Base-by-base conservation (phyloP, 2,888 invertebrate genomes). In the Agrilus biguttatus region DNA sequence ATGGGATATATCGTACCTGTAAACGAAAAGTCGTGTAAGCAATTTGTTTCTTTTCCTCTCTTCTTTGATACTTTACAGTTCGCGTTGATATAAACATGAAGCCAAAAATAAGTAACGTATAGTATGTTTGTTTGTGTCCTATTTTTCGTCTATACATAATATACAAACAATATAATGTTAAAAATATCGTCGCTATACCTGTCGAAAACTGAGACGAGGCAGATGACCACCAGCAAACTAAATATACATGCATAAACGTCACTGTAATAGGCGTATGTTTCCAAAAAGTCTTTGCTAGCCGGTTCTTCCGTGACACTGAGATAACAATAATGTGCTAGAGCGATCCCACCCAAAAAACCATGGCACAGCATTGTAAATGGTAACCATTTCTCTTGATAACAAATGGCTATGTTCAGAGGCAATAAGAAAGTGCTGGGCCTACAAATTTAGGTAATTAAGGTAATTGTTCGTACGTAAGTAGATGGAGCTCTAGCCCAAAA, bases 201-300 rank as follows among this genome's bases (percentile, higher is more conserved):
- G 58, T 77, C 77, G 51, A 75, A 65, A 32, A 77, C 75, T 0
- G 77, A 75, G 2, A 77, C 61, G 39, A 77, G 49, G 51, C 77
- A 76, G 43, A 76, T 59, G 2, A 74, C 70, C 42, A 74, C 73
- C 46, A 77, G 67, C 53, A 75, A 71, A 52, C 73, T 75, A 53
- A 76, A 77, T 0, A 72, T 58, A 14, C 61, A 60, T 2, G 63
- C 60, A 49, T 65, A 67, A 33, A 59, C 55, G 46, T 63, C 60
- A 48, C 62, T 64, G 49, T 59, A 66, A 43, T 61, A 56, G 28
- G 63, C 61, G 47, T 66, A 66, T 46, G 61, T 59, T 19, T 54
- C 51, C 19, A 66, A 47, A 47, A 60, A 61, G 28, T 61, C 58
- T 28, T 55, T 52, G 40, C 62, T 59, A 36, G 59, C 58, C 36